These are phyloP conservation scores for Galeruca laticollis DNA, from an alignment of 2,888 invertebrate species.

Conservation along the genomic window DNA sequence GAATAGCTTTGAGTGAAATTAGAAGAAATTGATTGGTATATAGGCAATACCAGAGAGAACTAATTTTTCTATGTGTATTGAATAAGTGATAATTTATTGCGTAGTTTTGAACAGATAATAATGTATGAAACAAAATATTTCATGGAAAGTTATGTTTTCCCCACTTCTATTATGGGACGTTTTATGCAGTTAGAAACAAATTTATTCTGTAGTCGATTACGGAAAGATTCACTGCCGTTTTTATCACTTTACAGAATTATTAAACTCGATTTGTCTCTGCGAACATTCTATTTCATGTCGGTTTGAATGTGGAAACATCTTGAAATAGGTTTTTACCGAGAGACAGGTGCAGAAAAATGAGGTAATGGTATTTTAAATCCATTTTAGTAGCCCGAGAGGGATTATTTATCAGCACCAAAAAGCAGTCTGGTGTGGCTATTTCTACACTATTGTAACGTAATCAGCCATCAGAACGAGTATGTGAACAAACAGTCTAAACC, in stretches of 20 bases:
- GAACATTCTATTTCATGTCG: conserved; percentile 6
- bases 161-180: background rate
- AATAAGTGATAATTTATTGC: too few species aligned
- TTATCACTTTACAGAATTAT: conserved; percentile 5
- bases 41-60: too few species aligned
- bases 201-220: background rate
- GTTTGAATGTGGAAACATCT: background rate
- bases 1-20: too few species aligned
- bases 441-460: background rate
- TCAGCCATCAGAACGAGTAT: background rate
- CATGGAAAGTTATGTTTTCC: background rate
- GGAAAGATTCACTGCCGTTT: background rate
- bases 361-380: background rate
- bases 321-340: conserved; percentile 2
- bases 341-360: background rate
- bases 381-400: background rate
- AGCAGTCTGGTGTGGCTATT: background rate
- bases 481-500: background rate
- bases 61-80: too few species aligned
- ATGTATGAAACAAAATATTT: too few species aligned
- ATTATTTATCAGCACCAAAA: background rate
- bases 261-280: background rate
- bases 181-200: background rate
- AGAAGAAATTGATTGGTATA: too few species aligned
- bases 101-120: too few species aligned